phyloP scores from a whole-genome alignment of 2,797 vertebrate species.

The Aldrovandia affinis region DNA sequence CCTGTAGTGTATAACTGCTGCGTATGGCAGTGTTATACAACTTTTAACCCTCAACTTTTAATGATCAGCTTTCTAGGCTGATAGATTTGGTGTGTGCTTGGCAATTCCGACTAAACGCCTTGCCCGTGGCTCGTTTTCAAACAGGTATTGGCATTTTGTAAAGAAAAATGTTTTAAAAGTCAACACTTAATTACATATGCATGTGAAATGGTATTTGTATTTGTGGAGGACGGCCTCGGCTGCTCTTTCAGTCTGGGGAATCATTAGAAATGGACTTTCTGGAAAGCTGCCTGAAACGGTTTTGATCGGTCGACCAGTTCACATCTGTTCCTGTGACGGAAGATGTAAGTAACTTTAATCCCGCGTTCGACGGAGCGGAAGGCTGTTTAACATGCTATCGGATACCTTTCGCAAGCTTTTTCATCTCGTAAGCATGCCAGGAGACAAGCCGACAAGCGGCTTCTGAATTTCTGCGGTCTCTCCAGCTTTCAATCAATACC shows the following conservation, averaged over 20 bases:
- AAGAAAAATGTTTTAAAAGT: no score
- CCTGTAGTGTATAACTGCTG: slow-evolving; percentile 5
- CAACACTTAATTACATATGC: not conserved
- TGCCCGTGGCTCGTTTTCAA: not conserved
- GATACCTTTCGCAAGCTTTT: not conserved
- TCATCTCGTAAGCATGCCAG: not conserved
- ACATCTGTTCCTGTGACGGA: not conserved
- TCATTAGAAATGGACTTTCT: not conserved
- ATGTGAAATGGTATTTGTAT: not conserved
- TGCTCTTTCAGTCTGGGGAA: not conserved
- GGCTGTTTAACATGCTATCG: not conserved
- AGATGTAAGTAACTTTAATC: not conserved
- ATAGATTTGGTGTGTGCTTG: slow-evolving; percentile 12
- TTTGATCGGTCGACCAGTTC: not conserved
- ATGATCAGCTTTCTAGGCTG: not conserved
- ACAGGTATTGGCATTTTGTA: not conserved
- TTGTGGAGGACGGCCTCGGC: not conserved
- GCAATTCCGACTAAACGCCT: not conserved
- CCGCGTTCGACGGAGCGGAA: not conserved
- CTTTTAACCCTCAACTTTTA: not conserved
- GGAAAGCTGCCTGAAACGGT: not conserved
- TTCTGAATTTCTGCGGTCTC: not conserved
- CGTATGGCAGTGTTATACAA: not conserved
- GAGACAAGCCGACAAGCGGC: not conserved
- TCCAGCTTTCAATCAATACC: not conserved